These are phyloP conservation scores for Hirtodrosophila confusa DNA, from an alignment of 2,888 invertebrate species.

Conservation along the genomic window DNA sequence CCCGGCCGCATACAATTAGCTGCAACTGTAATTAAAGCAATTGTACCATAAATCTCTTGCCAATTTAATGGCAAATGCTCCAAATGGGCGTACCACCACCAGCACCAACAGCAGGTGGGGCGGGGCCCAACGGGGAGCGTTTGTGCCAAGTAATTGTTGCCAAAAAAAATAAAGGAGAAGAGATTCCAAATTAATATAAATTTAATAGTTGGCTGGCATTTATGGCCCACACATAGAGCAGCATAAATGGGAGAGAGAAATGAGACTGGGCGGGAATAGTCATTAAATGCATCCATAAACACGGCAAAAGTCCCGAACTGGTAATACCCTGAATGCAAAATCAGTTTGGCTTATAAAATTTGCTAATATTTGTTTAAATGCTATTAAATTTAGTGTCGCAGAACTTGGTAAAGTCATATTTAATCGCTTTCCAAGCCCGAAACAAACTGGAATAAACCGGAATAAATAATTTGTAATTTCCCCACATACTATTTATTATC, in stretches of 20 bases:
- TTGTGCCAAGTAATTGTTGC: constrained; percentile 58
- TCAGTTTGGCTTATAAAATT: no score
- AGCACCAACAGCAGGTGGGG: constrained; percentile 17
- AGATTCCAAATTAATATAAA: constrained; percentile 73
- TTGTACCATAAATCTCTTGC: constrained; percentile 76
- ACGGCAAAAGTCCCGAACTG: background rate
- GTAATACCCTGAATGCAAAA: background rate
- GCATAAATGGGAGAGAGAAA: background rate
- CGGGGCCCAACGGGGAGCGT: constrained; percentile 6
- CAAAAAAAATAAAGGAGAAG: constrained; percentile 54
- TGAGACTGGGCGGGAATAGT: constrained; percentile 7
- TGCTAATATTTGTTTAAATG: no score
- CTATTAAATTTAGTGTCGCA: no score
- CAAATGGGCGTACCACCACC: constrained; percentile 24
- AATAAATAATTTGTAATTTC: no score
- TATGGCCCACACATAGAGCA: constrained; percentile 47
- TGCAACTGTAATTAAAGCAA: constrained; percentile 79
- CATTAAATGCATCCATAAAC: constrained; percentile 63
- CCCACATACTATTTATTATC: no score
- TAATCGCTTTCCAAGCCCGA: no score
- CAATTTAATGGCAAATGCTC: constrained; percentile 66
- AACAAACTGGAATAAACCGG: no score
- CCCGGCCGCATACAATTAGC: constrained; percentile 74
- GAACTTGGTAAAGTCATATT: no score
- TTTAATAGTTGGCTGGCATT: constrained; percentile 79